Evolutionary conservation across 2,888 invertebrate species (phyloP).

Genomic region (Augochlorella aurata): DNA sequence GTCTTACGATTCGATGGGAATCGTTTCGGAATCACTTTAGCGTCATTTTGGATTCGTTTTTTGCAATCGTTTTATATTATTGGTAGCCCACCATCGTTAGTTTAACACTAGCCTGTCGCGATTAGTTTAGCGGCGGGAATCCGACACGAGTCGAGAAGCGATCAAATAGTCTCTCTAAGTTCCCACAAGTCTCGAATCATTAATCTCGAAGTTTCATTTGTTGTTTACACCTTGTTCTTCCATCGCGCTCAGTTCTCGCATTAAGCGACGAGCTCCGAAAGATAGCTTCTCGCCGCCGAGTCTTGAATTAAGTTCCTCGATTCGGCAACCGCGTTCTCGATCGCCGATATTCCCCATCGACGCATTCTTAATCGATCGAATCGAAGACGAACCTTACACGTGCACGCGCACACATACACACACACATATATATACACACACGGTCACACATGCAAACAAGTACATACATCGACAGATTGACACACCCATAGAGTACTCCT

Average conservation of each 20-base stretch:
- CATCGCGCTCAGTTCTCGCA: not conserved
- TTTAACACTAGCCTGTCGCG: not conserved
- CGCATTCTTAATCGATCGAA: conserved; percentile 38
- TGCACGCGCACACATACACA: conserved; percentile 7
- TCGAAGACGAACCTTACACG: conserved; percentile 16
- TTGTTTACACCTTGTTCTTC: not conserved
- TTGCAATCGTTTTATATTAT: not conserved
- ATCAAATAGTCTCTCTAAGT: conserved; percentile 1
- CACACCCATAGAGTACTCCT: conserved; percentile 28
- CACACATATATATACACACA: not conserved
- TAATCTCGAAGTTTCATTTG: not conserved
- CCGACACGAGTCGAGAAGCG: not conserved
- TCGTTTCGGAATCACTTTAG: not conserved
- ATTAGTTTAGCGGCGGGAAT: not conserved
- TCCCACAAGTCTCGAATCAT: conserved; percentile 13
- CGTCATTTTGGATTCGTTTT: too few species aligned
- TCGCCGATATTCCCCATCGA: conserved; percentile 24
- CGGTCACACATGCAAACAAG: too few species aligned
- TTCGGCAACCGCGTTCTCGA: conserved; percentile 37
- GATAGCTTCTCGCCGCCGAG: not conserved
- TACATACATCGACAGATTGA: not conserved
- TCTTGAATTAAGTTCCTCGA: conserved; percentile 29
- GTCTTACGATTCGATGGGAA: too few species aligned
- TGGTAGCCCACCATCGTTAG: not conserved
- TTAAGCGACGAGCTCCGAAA: not conserved